A percentile compares a stretch with the other conserved stretches of the same genome.
These are phyloP conservation scores for Otis tarda DNA, from an alignment of 2,113 vertebrate genomes.

Conservation along the genomic window DNA sequence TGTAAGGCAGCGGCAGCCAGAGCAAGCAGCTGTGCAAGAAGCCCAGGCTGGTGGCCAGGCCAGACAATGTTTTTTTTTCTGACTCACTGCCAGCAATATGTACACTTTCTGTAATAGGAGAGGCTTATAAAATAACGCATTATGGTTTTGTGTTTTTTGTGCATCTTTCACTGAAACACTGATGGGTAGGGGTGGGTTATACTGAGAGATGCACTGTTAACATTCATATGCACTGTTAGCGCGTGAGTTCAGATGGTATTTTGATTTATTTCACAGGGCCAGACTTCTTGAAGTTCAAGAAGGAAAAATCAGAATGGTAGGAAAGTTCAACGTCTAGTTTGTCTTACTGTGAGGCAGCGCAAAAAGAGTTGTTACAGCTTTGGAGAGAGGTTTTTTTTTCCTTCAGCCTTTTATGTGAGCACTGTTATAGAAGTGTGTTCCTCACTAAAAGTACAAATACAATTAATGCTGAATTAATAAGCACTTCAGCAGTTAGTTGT, in stretches of 20 bases:
- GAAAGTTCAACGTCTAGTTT: not conserved
- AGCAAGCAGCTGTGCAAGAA: not conserved
- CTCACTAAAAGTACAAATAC: not conserved
- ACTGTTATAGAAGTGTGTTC: not conserved
- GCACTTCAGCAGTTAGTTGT: not conserved
- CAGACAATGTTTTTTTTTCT: not conserved
- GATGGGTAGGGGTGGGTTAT: not conserved
- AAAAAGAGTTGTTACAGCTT: not conserved
- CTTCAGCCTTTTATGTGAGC: not conserved
- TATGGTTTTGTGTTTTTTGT: not conserved
- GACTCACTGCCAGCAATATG: not conserved
- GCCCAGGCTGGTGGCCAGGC: not conserved
- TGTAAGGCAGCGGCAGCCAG: rapidly evolving
- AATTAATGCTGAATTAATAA: not conserved
- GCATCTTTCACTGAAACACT: not conserved
- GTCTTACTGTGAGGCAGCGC: not conserved
- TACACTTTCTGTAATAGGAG: not conserved
- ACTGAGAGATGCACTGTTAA: not conserved
- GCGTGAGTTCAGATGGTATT: not conserved
- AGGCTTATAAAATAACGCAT: not conserved
- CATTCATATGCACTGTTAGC: not conserved
- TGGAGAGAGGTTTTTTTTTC: not conserved
- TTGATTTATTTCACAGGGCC: not conserved
- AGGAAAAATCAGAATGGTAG: not conserved
- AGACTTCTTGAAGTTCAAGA: not conserved